phyloP scores from a whole-genome alignment of 2,888 invertebrate species.

The Lepas anatifera region DNA sequence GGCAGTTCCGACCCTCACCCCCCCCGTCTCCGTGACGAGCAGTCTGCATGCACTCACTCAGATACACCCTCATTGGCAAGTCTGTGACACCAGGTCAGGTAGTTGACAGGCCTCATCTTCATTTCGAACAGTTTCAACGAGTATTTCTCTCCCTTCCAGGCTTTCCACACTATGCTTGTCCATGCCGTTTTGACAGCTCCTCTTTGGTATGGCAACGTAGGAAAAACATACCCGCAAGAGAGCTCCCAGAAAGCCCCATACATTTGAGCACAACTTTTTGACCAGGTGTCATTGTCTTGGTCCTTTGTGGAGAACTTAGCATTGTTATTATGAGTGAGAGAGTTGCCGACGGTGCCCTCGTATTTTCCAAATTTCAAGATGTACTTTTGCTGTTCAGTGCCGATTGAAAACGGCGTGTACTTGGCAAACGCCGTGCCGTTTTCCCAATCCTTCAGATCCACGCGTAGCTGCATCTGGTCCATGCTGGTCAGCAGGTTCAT shows the following conservation, averaged over 20 bases:
- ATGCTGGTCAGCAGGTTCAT: conserved; percentile 87
- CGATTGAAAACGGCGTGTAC: neutral
- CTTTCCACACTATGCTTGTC: neutral
- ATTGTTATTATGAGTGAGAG: neutral
- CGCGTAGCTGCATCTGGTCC: conserved; percentile 72
- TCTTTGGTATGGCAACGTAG: too few relatives aligned
- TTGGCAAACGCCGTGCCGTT: too few relatives aligned
- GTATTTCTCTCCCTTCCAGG: neutral
- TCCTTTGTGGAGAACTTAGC: neutral
- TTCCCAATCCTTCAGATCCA: conserved; percentile 83
- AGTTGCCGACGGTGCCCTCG: neutral
- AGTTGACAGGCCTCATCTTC: neutral
- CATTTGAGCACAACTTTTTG: too few relatives aligned
- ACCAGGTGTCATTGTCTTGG: neutral
- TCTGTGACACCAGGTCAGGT: conserved; percentile 3
- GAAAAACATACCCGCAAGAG: neutral
- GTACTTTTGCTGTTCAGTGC: neutral
- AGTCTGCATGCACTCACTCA: neutral
- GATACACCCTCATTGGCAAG: neutral
- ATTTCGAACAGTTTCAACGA: neutral
- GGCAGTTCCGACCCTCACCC: too few relatives aligned
- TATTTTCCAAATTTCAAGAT: neutral
- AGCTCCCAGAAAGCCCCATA: neutral
- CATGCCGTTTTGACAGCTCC: neutral
- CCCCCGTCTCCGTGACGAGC: too few relatives aligned